Base-by-base conservation (phyloP, 2,797 vertebrate genomes). In the Amphiprion clarkii region DNA sequence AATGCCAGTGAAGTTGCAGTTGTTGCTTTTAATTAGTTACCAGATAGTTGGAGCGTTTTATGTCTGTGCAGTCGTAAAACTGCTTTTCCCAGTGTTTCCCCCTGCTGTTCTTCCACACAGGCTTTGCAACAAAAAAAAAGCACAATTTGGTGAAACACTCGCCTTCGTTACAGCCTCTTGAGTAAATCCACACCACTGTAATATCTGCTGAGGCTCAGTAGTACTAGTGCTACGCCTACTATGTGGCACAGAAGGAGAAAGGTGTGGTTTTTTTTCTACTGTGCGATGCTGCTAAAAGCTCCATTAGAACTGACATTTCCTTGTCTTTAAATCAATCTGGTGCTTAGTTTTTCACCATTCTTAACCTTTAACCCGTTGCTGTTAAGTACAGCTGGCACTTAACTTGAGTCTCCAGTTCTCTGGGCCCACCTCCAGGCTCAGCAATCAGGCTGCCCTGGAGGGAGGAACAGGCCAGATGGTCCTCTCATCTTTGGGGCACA, bases 401-500 rank as follows among this genome's bases (percentile, higher is more conserved):
- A 48, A 80, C 66, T 88, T 60, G 83, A 88, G 79, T 84, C 74
- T 44, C 29, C 64, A 68, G 82, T 84, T 67, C 66, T 90, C 69
- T 74, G 64, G 79, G 84, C 83, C 81, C 85, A 60, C 79, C 88
- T 93, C 89, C 87, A 87, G 87, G 75, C 83, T 84, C 82, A 71
- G 84, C 87, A 82, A 84, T 87, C 84, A 63, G 79, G 84, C 83
- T 55, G 85, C 84, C 86, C 86, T 82, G 67, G 74, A 85, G 83
- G 87, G 79, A 87, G 72, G 73, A 82, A 79, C 77, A 57, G 82
- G 77, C 89, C 93, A 95, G 92, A 94, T 93, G 93, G 90, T 89
- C 77, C 78, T 48, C 81, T 85, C 87, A 79, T 92, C 88, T 87
- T 81, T 63, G 14, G 89, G 87, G 81, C 76, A 74, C 77, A 61